These are phyloP conservation scores for Oreotragus oreotragus DNA, from an alignment of 2,113 vertebrate genomes.

Conservation along the genomic window DNA sequence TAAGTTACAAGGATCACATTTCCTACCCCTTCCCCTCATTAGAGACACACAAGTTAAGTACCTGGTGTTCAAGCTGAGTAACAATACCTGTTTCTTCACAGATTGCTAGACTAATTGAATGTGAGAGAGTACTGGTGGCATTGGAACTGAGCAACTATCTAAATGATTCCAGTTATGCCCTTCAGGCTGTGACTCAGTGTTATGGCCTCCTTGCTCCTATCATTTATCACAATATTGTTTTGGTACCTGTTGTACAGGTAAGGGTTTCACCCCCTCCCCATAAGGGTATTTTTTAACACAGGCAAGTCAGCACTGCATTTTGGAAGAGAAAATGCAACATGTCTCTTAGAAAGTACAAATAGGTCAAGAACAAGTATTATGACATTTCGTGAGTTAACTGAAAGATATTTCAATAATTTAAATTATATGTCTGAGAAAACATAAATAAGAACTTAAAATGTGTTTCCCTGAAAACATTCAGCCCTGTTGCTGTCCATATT, in stretches of 20 bases:
- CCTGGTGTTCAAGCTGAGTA: constrained; percentile 8
- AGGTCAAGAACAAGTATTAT: neutral
- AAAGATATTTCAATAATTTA: constrained; percentile 14
- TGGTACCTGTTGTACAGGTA: constrained; percentile 88
- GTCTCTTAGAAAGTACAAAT: neutral
- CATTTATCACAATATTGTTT: constrained; percentile 90
- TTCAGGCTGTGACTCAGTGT: constrained; percentile 90
- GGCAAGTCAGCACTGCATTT: neutral
- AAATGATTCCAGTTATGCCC: constrained; percentile 81
- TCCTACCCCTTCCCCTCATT: neutral
- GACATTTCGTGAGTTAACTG: constrained; percentile 26
- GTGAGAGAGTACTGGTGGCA: constrained; percentile 88
- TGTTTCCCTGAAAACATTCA: constrained; percentile 28
- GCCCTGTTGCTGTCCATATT: neutral
- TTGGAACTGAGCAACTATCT: constrained; percentile 89
- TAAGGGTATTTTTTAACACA: neutral
- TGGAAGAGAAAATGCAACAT: neutral
- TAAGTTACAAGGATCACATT: neutral
- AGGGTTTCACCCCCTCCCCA: neutral
- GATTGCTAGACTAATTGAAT: constrained; percentile 89
- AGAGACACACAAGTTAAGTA: neutral
- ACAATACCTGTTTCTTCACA: constrained; percentile 72
- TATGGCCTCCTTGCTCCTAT: constrained; percentile 92
- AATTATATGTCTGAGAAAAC: neutral
- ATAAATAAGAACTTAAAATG: neutral